These are phyloP conservation scores for Aurelia aurita DNA, from an alignment of 30 jellyfish, hydroid and myxozoan species.

Conservation along the genomic window DNA sequence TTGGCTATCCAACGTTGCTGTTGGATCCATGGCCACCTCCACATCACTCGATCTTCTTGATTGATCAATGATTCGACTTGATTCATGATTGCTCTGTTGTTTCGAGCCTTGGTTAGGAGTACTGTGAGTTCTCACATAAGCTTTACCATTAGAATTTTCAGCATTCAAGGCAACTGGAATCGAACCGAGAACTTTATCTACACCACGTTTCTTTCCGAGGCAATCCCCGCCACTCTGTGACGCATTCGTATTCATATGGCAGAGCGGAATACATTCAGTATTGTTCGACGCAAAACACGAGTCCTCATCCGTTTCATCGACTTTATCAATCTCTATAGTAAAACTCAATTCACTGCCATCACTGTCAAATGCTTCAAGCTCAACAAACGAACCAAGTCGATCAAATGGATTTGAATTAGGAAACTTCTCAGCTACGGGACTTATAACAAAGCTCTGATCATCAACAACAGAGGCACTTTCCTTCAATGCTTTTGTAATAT, in stretches of 20 bases:
- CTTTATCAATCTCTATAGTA: constrained; percentile 7
- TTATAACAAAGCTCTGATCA: background rate
- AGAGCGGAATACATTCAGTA: background rate
- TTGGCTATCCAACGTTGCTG: background rate
- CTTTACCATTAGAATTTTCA: no score
- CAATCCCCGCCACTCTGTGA: background rate
- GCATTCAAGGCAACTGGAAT: background rate
- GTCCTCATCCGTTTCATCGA: constrained; percentile 16
- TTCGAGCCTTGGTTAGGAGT: no score
- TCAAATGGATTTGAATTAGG: background rate
- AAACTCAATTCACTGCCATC: constrained; percentile 25
- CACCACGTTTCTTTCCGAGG: background rate
- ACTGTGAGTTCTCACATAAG: no score
- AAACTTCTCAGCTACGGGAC: background rate
- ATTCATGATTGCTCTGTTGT: background rate
- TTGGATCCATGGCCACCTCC: background rate
- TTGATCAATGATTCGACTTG: background rate
- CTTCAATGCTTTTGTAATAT: background rate
- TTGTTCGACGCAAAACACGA: background rate
- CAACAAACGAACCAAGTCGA: background rate
- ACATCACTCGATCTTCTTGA: background rate
- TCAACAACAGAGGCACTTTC: background rate
- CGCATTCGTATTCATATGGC: background rate
- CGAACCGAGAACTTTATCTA: background rate
- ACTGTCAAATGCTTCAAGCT: background rate